Percentiles rank a stretch among this genome's conserved stretches.
Evolutionary conservation across 1,140 invertebrate genomes (phyloP).

Genomic region (Listronotus oregonensis): DNA sequence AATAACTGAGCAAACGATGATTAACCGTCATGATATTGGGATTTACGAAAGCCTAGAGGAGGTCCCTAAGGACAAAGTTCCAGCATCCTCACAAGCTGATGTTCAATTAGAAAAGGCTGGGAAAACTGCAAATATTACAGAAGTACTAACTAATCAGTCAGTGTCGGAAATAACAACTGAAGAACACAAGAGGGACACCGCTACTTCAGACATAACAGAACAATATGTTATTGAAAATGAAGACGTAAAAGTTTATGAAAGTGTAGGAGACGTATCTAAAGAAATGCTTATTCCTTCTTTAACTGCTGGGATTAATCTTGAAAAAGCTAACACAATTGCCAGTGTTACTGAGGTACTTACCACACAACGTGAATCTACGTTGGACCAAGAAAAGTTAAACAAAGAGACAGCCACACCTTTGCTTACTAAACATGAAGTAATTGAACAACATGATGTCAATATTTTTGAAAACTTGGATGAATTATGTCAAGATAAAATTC

Average conservation of each 20-base stretch:
- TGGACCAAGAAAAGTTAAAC: constrained; percentile 17
- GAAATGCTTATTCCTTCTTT: constrained; percentile 34
- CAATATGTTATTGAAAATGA: constrained; percentile 13
- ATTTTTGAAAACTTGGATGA: constrained; percentile 28
- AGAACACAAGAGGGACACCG: constrained; percentile 3
- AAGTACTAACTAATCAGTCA: constrained; percentile 19
- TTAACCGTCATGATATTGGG: constrained; percentile 43
- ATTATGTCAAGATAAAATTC: background rate
- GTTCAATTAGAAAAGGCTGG: constrained; percentile 26
- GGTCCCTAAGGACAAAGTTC: background rate
- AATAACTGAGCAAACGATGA: constrained; percentile 46
- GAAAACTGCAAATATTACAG: constrained; percentile 13
- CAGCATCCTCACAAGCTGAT: constrained; percentile 19
- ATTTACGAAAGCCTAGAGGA: constrained; percentile 27
- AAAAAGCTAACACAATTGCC: constrained; percentile 21
- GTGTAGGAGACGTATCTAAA: constrained; percentile 24
- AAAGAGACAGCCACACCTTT: constrained; percentile 33
- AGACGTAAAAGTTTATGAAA: constrained; percentile 32
- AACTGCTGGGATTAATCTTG: constrained; percentile 27
- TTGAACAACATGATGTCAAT: constrained; percentile 43
- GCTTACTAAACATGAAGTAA: constrained; percentile 46
- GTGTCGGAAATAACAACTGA: constrained; percentile 14
- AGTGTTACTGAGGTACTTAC: constrained; percentile 22
- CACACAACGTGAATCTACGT: constrained; percentile 12
- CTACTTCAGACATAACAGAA: constrained; percentile 2